A percentile compares a stretch with the other conserved stretches of the same genome.
These are phyloP conservation scores for Hirundichthys speculiger DNA, from an alignment of 2,113 vertebrate species.

Conservation along the genomic window DNA sequence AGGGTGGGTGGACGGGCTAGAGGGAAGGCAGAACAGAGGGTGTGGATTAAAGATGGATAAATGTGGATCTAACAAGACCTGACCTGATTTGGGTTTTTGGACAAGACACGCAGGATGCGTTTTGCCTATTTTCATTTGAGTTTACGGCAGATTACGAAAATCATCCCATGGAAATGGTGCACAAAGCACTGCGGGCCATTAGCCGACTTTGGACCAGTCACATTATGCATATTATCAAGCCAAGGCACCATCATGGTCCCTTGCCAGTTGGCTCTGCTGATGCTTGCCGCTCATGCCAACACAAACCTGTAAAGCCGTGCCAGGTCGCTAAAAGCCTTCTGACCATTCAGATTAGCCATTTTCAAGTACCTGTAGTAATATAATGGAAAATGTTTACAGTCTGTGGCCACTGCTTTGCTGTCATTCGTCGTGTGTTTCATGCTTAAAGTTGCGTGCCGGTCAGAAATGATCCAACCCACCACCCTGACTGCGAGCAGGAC, in stretches of 20 bases:
- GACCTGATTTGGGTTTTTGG: conserved; percentile 45
- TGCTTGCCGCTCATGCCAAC: conserved; percentile 31
- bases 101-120: conserved; percentile 29
- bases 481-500: conserved; percentile 35
- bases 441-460: conserved; percentile 8
- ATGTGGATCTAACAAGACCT: conserved; percentile 47
- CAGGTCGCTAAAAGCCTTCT: conserved; percentile 40
- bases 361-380: conserved; percentile 13
- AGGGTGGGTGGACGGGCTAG: conserved; percentile 22
- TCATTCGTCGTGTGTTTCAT: neutral
- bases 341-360: conserved; percentile 9
- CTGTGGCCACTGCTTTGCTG: neutral
- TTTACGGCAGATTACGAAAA: conserved; percentile 56
- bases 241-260: neutral
- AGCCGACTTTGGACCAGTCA: conserved; percentile 36
- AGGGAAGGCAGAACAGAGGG: conserved; percentile 19
- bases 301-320: conserved; percentile 32
- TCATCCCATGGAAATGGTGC: conserved; percentile 36
- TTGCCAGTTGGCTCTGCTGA: conserved; percentile 51
- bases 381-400: neutral
- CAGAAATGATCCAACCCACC: conserved; percentile 5
- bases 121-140: conserved; percentile 18
- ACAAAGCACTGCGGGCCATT: conserved; percentile 39
- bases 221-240: conserved; percentile 5
- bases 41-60: conserved; percentile 48